Evolutionary conservation across 1,140 invertebrate species (phyloP).

Genomic region (Schlechtendalia chinensis): DNA sequence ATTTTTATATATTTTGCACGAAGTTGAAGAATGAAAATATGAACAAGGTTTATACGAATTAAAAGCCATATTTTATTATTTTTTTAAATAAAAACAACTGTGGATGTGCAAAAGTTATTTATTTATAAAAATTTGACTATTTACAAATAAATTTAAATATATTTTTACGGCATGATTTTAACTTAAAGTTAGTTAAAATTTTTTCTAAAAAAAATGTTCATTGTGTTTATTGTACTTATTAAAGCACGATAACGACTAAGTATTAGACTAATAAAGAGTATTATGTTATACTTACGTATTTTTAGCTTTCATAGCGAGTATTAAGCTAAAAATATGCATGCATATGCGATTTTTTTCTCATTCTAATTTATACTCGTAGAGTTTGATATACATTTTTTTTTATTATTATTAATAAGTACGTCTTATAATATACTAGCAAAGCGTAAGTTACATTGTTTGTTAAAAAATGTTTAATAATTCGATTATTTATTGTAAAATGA

Average conservation of each 20-base stretch:
- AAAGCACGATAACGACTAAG: no score
- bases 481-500: no score
- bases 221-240: neutral
- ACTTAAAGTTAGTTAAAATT: neutral
- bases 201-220: neutral
- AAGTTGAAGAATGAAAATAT: neutral
- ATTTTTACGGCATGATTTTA: no score
- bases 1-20: neutral
- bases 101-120: neutral
- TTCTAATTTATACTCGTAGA: no score
- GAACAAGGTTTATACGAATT: neutral
- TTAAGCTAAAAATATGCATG: neutral
- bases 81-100: neutral
- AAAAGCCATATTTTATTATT: no score
- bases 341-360: no score
- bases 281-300: neutral
- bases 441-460: no score
- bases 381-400: no score
- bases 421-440: no score
- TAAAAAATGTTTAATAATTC: no score
- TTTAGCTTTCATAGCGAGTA: no score
- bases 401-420: no score
- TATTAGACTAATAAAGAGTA: neutral
- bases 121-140: neutral
- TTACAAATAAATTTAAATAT: neutral